Evolutionary conservation across 2,888 invertebrate genomes (phyloP), one percentile per base, ranked within the genome.

Genomic region (Folsomia manolachei): DNA sequence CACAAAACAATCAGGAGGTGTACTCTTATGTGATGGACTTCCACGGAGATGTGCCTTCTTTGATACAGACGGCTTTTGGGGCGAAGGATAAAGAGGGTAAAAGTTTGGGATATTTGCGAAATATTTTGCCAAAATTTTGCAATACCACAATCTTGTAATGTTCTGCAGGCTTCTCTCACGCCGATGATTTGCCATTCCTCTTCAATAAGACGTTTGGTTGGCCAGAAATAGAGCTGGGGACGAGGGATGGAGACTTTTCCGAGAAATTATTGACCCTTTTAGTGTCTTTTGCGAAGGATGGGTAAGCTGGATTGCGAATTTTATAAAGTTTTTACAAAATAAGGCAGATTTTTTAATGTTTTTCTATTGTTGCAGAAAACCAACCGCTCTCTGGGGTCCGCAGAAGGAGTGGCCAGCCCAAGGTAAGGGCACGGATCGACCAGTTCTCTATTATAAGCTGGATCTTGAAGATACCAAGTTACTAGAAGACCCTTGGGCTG

Each of bases 151-250:
- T 39, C 14, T 39, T 39, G 39, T 39, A 39, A 39, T 9, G 14
- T 39, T 39, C 39, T 39, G 39, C 39, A 39, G 39, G 39, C 14
- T 4, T 77, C 1, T 70, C 71, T 0, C 74, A 80, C 68, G 77
- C 75, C 9, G 79, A 79, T 63, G 80, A 80, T 62, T 71, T 80
- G 9, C 65, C 65, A 56, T 77, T 75, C 63, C 53, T 78, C n/a
- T 79, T 79, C 66, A 73, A 78, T 25, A 71, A 74, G 71, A 62
- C 69, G 1, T 68, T 27, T 61, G 64, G 62, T 24, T 52, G 70
- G 24, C 68, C 65, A 7, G 71, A 72, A 11, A 64, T 74, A 11
- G 63, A 70, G 19, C 39, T 74, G 1, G 68, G 52, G 9, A 75
- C 65, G 1, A 65, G 71, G 19, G 70, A 71, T 25, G 74, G 71